A percentile compares a stretch with the other conserved stretches of the same genome.
Evolutionary conservation across 2,888 invertebrate species (phyloP).

Genomic region (Notodromas monacha): DNA sequence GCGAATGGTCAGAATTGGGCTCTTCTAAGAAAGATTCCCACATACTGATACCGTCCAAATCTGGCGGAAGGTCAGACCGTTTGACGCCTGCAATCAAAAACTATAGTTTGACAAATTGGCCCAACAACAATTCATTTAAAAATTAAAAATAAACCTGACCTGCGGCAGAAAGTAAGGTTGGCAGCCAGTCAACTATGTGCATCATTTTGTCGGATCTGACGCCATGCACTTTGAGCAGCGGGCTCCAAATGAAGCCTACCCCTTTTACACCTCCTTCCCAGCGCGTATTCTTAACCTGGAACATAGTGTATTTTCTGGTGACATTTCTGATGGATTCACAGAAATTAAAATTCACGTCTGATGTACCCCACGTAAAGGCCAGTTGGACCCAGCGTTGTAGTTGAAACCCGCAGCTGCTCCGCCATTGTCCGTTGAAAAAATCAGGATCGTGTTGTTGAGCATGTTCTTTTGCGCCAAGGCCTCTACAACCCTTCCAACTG

Average conservation of each 20-base stretch:
- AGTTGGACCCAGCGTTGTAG: slow-evolving; percentile 30
- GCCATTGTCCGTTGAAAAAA: slow-evolving; percentile 65
- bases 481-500: slow-evolving; percentile 38
- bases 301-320: too few relatives aligned
- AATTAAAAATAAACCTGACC: too few relatives aligned
- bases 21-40: too few relatives aligned
- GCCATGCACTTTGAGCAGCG: slow-evolving; percentile 22
- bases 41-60: too few relatives aligned
- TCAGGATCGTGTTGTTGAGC: slow-evolving; percentile 42
- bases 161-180: slow-evolving; percentile 39
- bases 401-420: slow-evolving; percentile 36
- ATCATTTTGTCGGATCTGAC: slow-evolving; percentile 31
- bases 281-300: slow-evolving; percentile 44
- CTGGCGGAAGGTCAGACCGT: too few relatives aligned
- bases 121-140: too few relatives aligned
- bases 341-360: neutral
- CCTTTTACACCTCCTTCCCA: slow-evolving; percentile 79
- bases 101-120: too few relatives aligned
- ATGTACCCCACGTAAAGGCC: slow-evolving; percentile 25
- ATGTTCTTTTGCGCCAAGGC: slow-evolving; percentile 30
- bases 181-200: too few relatives aligned
- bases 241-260: slow-evolving; percentile 43
- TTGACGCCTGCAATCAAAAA: too few relatives aligned
- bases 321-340: too few relatives aligned
- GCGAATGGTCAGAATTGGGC: too few relatives aligned